These are phyloP conservation scores for Pipistrellus nathusii DNA, from an alignment of 2,797 vertebrate species.

Conservation along the genomic window DNA sequence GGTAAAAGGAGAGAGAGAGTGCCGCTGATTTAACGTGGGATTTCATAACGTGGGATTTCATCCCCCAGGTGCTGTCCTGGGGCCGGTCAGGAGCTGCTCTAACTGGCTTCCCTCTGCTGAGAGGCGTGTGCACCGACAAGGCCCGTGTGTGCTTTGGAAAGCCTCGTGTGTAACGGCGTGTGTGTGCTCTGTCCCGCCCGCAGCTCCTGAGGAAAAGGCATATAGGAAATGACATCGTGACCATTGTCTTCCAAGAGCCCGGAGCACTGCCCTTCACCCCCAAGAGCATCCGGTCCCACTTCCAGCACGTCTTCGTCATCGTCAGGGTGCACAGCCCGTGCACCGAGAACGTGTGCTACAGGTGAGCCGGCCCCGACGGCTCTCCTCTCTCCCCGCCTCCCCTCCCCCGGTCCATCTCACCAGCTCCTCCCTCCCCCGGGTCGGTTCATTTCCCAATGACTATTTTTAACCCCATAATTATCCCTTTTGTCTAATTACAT, in stretches of 20 bases:
- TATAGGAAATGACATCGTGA: slow-evolving; percentile 99
- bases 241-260: slow-evolving; percentile 99
- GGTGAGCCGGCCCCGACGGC: slow-evolving; percentile 88
- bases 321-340: slow-evolving; percentile 98
- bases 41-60: neutral
- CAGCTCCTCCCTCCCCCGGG: neutral
- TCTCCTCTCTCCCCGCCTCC: too few relatives aligned
- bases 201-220: slow-evolving; percentile 98
- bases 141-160: neutral
- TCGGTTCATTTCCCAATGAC: neutral
- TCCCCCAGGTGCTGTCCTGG: neutral
- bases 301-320: slow-evolving; percentile 99
- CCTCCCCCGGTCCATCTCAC: too few relatives aligned
- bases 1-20: neutral
- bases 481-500: neutral
- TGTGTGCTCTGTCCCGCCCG: slow-evolving; percentile 74
- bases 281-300: slow-evolving; percentile 98
- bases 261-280: slow-evolving; percentile 98
- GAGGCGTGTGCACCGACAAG: too few relatives aligned
- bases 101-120: too few relatives aligned
- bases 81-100: neutral
- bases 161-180: slow-evolving; percentile 53
- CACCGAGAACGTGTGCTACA: slow-evolving; percentile 98
- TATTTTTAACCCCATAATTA: neutral
- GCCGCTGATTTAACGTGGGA: neutral